Evolutionary conservation across 64 coral and sea anemone genomes (phyloP), one percentile per base, ranked within the genome.

Genomic region (Anthopleura sola): DNA sequence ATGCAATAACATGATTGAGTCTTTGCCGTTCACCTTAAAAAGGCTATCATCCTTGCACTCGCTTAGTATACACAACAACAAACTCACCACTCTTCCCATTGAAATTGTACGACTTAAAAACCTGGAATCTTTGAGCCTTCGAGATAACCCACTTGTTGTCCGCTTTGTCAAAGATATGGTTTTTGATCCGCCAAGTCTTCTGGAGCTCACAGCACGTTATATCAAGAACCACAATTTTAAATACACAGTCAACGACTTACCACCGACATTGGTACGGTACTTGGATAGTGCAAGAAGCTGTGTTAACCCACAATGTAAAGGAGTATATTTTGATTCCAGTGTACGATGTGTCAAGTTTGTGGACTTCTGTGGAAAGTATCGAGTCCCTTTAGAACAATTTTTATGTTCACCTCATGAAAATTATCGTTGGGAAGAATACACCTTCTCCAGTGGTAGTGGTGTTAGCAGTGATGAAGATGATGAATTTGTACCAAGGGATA

Each of bases 321-420:
- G 97, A 39, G 97, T 99, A 49, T 99, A 95, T 82, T 99, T 99
- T 99, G 89, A 94, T 47, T 88, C 93, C 28, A 86, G 93, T 44
- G 87, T 99, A 18, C 81, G 86, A 36, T 90, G 93, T 86, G 90
- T 99, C 6, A 99, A 95, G 86, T 99, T 99, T 92, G 97, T 99
- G 36, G 97, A 99, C 60, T 99, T 99, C 49, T 99, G 97, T 60
- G 97, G 97, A 36, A 99, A 99, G 69, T 99, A 99, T 84, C 87
- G 97, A 6, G 60, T 99, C 21, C 97, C 97, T 29, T 90, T 99
- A 83, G 97, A 99, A 58, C 97, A 99, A 21, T 99, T 87, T 71
- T 91, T 99, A 47, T 99, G 97, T 36, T 99, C 97, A 54, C 97
- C 97, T 23, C 97, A 99, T 92, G 90, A 83, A n/a, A 94, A 94